Evolutionary conservation across 2,113 vertebrate genomes (phyloP), one percentile per base, ranked within the genome.

Genomic region (Triplophysa rosa): DNA sequence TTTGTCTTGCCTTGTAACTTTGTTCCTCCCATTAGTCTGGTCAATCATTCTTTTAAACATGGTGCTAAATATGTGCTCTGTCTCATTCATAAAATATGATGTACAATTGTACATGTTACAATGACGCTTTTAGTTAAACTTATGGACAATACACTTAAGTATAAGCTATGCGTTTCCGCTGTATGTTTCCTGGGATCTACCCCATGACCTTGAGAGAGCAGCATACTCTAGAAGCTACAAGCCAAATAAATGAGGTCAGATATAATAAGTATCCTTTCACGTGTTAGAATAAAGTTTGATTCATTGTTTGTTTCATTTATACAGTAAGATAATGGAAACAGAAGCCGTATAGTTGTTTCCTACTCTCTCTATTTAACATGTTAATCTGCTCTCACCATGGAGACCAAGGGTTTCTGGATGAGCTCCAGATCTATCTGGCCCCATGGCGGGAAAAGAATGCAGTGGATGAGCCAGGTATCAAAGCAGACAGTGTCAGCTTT

Each of bases 331-430:
- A 33, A 19, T 13, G 1, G 13, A 33, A n/a, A 56, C 9, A 40
- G 56, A 47, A 61, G 40, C 21, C 54, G 8, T 8, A 14, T 11
- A 23, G 40, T 8, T n/a, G n/a, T 70, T 49, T 56, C 5, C 47
- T 21, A 7, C 62, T 49, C 77, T 73, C 67, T 84, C 81, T 85
- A 83, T 87, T 86, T 85, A 82, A 74, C 74, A 86, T 83, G 84
- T 62, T 81, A 81, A 86, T 84, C 82, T 77, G 21, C 42, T n/a
- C 78, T 82, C 77, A 62, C 84, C 83, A 81, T 77, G 75, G 82
- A 79, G 67, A 83, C 77, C 59, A 58, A 77, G 77, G 58, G 17
- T 56, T 67, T 17, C 74, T 87, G 87, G 87, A 77, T 56, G 63
- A 71, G n/a, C 54, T 84, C 82, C 84, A 86, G 64, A 71, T 84